Conservation (phyloP, 2,888 invertebrate species). For the Acheta domesticus region DNA sequence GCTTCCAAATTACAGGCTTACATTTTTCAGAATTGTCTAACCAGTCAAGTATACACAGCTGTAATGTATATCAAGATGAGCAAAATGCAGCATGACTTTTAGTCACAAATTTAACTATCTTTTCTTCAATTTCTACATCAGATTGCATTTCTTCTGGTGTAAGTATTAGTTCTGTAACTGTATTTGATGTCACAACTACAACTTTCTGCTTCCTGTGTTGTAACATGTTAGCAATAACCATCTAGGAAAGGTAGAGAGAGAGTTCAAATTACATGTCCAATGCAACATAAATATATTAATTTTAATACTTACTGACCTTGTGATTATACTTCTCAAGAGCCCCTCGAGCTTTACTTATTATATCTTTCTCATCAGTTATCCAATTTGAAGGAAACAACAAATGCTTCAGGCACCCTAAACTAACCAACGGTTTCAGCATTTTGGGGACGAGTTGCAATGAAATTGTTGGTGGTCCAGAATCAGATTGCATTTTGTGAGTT, state of each 20-base stretch:
- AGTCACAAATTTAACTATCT: constrained; percentile 60
- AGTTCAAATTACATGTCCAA: constrained; percentile 19
- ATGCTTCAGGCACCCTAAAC: constrained; percentile 86
- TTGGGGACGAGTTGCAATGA: constrained; percentile 92
- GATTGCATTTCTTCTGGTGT: constrained; percentile 58
- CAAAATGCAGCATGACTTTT: constrained; percentile 42
- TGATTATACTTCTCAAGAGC: constrained; percentile 91
- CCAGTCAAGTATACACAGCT: no score
- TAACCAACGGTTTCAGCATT: constrained; percentile 85
- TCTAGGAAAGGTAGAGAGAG: constrained; percentile 53
- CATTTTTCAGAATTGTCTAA: no score
- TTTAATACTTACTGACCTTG: constrained; percentile 61
- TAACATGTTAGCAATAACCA: constrained; percentile 90
- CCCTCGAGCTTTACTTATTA: constrained; percentile 76
- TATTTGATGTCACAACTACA: constrained; percentile 69
- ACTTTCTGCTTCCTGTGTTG: constrained; percentile 80
- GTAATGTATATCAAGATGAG: no score
- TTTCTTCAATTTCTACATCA: constrained; percentile 84
- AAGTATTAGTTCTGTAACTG: constrained; percentile 60
- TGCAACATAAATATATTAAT: constrained; percentile 24
- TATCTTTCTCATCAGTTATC: constrained; percentile 90
- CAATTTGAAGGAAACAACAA: constrained; percentile 94
- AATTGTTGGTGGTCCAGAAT: constrained; percentile 77
- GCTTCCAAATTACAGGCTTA: no score
- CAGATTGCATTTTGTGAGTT: constrained; percentile 92